Evolutionary conservation across 2,113 vertebrate genomes (phyloP).

Genomic region (Macquaria ambigua): DNA sequence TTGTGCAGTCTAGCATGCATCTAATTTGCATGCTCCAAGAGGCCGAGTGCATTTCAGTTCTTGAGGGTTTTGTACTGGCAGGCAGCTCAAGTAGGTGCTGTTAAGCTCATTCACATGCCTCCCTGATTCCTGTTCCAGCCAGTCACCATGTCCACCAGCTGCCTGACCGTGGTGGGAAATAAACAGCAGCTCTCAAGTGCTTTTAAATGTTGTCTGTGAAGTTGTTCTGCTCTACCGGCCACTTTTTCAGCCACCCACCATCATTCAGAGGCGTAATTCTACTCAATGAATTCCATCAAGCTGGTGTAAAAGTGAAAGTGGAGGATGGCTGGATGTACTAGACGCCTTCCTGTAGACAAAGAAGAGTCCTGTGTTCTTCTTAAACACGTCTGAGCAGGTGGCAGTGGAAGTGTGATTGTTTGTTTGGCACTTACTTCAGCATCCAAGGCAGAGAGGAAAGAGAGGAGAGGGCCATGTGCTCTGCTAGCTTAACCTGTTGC

Average conservation of each 20-base stretch:
- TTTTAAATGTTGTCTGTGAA: slow-evolving; percentile 27
- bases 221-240: slow-evolving; percentile 26
- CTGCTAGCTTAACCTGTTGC: slow-evolving; percentile 56
- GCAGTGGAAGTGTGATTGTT: slow-evolving; percentile 33
- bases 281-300: slow-evolving; percentile 15
- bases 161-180: slow-evolving; percentile 65
- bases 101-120: slow-evolving; percentile 83
- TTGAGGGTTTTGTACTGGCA: slow-evolving; percentile 66
- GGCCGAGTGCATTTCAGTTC: slow-evolving; percentile 47
- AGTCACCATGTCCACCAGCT: slow-evolving; percentile 69
- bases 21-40: slow-evolving; percentile 58
- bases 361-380: not conserved
- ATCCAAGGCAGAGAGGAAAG: slow-evolving; percentile 4
- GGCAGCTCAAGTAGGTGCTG: slow-evolving; percentile 73
- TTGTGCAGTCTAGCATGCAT: slow-evolving; percentile 17
- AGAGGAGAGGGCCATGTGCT: slow-evolving; percentile 43
- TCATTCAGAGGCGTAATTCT: slow-evolving; percentile 28
- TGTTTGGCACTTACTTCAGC: slow-evolving; percentile 22
- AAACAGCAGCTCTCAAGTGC: slow-evolving; percentile 62
- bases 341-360: not conserved
- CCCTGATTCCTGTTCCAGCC: slow-evolving; percentile 68
- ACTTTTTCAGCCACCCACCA: slow-evolving; percentile 33
- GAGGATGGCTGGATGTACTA: not conserved
- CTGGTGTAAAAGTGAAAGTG: slow-evolving; percentile 16
- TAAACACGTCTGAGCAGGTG: slow-evolving; percentile 51